Conservation (phyloP, 1,140 invertebrate species). For the Elymnias hypermnestra region DNA sequence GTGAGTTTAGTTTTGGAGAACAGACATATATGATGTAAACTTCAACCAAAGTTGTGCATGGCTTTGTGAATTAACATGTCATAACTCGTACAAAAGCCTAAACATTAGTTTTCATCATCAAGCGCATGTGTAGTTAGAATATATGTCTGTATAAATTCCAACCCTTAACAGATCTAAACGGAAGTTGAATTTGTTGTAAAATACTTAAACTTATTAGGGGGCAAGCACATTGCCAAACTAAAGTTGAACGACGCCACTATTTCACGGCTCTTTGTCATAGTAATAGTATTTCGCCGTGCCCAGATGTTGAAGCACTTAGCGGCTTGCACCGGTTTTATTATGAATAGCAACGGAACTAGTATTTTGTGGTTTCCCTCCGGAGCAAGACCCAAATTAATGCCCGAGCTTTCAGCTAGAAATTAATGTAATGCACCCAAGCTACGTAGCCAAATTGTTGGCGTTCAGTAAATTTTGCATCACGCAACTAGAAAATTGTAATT, state of each 20-base stretch:
- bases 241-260: constrained; percentile 34
- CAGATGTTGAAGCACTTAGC: constrained; percentile 72
- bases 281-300: constrained; percentile 61
- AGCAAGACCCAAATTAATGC: constrained; percentile 71
- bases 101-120: too few species aligned
- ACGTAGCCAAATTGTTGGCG: constrained; percentile 63
- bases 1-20: too few species aligned
- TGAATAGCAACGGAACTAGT: constrained; percentile 71
- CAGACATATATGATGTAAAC: too few species aligned
- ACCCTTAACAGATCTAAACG: background rate
- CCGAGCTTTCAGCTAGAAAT: constrained; percentile 68
- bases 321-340: constrained; percentile 68
- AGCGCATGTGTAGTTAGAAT: too few species aligned
- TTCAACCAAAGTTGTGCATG: too few species aligned
- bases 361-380: constrained; percentile 67
- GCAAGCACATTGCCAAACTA: constrained; percentile 17
- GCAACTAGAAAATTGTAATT: constrained; percentile 46
- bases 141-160: background rate
- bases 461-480: constrained; percentile 54
- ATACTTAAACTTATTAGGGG: constrained; percentile 18
- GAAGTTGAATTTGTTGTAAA: constrained; percentile 13
- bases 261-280: constrained; percentile 58
- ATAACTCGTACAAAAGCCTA: too few species aligned
- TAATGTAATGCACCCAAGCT: constrained; percentile 73
- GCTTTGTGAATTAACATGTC: too few species aligned